Evolutionary conservation across 2,888 invertebrate species (phyloP), one percentile per base, ranked within the genome.

Genomic region (Platycheirus rosarum): DNA sequence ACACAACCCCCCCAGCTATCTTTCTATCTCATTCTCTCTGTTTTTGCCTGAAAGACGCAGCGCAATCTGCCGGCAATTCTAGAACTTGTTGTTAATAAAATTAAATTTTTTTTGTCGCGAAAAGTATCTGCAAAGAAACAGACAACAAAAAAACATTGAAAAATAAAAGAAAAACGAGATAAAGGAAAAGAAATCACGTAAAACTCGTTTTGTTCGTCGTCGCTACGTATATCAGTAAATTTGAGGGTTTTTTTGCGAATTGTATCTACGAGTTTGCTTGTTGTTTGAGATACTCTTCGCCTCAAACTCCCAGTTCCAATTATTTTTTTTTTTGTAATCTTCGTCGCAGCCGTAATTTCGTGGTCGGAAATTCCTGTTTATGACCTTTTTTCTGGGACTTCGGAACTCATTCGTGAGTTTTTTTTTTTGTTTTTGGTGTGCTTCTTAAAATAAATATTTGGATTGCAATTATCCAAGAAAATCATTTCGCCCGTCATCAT

Each of bases 331-430:
- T 44, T 62, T 53, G 60, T 9, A 4, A 32, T 37, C 40, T 35
- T 60, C 53, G 74, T 65, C 69, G 57, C 57, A 40, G 57, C n/a
- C 51, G 11, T 14, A 51, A 29, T 60, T 60, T 44, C 48, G 46
- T 49, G 13, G 14, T 77, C 63, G 71, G 68, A 63, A 71, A 82
- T 82, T 82, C 82, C 82, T 73, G 77, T 77, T 82, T 82, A 71
- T 82, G 71, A 82, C 77, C 77, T 80, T 80, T 80, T 79, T 60
- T 37, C 14, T 35, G 23, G 3, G 42, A 32, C 55, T 55, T 29
- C 26, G 32, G 53, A 46, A 29, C 48, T 62, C 35, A 53, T 32
- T 68, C 66, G 60, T 74, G 62, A 63, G 26, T 63, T 42, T 37
- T 35, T 20, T 37, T 65, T 60, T 57, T 32, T 53, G n/a, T n/a